Conservation (phyloP, 1,140 invertebrate species). For the Microplitis demolitor region DNA sequence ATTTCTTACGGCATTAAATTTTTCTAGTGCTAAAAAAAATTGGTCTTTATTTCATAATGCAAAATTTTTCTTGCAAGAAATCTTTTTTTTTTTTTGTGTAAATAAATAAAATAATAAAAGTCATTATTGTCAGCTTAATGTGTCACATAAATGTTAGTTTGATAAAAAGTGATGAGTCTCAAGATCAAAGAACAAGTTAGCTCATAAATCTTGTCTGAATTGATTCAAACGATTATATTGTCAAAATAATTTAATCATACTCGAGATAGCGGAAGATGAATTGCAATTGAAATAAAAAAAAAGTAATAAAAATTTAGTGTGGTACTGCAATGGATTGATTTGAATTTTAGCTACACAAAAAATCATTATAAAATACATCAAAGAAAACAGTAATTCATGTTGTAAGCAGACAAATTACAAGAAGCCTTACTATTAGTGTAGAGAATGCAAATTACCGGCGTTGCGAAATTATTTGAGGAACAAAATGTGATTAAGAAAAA, state of each 20-base stretch:
- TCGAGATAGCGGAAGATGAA: neutral
- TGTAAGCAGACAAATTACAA: neutral
- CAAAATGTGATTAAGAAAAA: neutral
- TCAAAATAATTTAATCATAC: constrained; percentile 15
- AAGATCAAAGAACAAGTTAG: no score
- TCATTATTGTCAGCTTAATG: no score
- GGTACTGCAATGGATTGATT: neutral
- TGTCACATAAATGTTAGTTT: no score
- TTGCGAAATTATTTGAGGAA: neutral
- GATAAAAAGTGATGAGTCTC: no score
- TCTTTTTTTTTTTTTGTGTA: no score
- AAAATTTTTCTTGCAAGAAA: no score
- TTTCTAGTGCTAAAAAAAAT: no score
- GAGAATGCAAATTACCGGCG: neutral
- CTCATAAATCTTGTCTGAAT: neutral
- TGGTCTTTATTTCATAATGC: no score
- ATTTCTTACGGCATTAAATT: no score
- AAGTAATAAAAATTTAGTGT: neutral
- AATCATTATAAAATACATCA: neutral
- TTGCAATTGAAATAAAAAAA: neutral
- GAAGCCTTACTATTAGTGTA: neutral
- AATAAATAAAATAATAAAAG: no score
- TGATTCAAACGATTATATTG: constrained; percentile 2
- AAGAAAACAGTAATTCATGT: neutral
- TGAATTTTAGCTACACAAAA: neutral